These are phyloP conservation scores for Heliconius hortense DNA, from an alignment of 2,888 invertebrate genomes.

Conservation along the genomic window DNA sequence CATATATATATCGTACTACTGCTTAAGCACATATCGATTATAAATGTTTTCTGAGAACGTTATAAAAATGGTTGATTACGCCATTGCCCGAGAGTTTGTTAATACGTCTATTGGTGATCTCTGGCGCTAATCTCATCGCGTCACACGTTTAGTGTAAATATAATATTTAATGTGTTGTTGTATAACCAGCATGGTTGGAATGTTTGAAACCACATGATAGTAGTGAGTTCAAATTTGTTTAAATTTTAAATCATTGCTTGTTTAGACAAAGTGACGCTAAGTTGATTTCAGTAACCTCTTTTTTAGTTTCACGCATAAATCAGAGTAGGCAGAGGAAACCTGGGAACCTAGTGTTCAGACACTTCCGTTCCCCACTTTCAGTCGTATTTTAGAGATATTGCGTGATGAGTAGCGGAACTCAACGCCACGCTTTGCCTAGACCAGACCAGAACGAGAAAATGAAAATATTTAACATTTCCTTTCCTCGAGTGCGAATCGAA, in stretches of 20 bases:
- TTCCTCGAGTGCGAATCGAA: no score
- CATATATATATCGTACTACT: constrained; percentile 51
- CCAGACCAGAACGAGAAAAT: no score
- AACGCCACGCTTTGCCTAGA: no score
- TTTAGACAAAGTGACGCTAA: not conserved
- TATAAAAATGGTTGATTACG: constrained; percentile 65
- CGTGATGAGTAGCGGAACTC: no score
- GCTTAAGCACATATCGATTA: constrained; percentile 60
- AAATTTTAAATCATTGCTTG: not conserved
- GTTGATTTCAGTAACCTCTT: not conserved
- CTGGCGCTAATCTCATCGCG: constrained; percentile 45
- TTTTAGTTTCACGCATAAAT: no score
- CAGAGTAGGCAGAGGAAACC: no score
- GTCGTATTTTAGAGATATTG: no score
- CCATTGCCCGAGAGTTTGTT: constrained; percentile 57
- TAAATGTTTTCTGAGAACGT: constrained; percentile 68
- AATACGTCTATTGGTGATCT: constrained; percentile 55
- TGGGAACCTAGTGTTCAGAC: no score
- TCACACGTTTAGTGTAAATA: constrained; percentile 31
- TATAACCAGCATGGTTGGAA: not conserved
- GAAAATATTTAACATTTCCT: no score
- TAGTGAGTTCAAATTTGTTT: not conserved
- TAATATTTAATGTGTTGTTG: constrained; percentile 17
- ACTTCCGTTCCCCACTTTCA: no score
- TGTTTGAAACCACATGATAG: not conserved